Evolutionary conservation across 2,113 vertebrate genomes (phyloP), one percentile per base, ranked within the genome.

Genomic region (Rhea americana): DNA sequence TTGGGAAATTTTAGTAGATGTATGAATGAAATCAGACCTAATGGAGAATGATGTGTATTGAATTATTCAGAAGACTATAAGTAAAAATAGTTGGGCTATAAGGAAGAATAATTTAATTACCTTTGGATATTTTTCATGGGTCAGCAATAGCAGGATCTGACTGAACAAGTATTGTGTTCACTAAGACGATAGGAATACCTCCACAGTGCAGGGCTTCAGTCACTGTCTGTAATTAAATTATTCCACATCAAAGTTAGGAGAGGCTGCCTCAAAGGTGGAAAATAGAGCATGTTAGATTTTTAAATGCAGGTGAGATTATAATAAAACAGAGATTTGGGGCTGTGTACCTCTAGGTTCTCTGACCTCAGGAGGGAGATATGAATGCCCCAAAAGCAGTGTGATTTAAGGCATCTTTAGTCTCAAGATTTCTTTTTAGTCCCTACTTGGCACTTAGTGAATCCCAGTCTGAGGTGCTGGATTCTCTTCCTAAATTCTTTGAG

Each of bases 31-130:
- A 84, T 7, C 4, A 30, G 37, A 39, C 13, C 39, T 66, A 56
- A 75, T 59, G 35, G 32, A 24, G 62, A 80, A 5, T 26, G 41
- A 55, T 51, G n/a, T 53, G 50, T 45, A 78, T 55, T 85, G 68
- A 82, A 81, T 56, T 82, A 89, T 77, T 82, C 50, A 71, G 76
- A 71, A 53, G 51, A 32, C 15, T 41, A 39, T 3, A 63, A 10
- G 32, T 25, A 88, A 73, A 45, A 91, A 91, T 71, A 86, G 91
- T 84, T 73, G 58, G 51, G 28, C 15, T 41, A 39, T 3, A 63
- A 10, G 32, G 21, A 88, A 73, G 48, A 91, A 91, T 71, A 86
- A 92, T 84, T 73, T 61, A 39, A 75, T 82, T 93, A 63, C 72
- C 25, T 51, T 67, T 91, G 79, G 55, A 41, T 89, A 73, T 53